These are phyloP conservation scores for Emydocephalus ijimae DNA, from an alignment of 2,113 vertebrate species.

Conservation along the genomic window DNA sequence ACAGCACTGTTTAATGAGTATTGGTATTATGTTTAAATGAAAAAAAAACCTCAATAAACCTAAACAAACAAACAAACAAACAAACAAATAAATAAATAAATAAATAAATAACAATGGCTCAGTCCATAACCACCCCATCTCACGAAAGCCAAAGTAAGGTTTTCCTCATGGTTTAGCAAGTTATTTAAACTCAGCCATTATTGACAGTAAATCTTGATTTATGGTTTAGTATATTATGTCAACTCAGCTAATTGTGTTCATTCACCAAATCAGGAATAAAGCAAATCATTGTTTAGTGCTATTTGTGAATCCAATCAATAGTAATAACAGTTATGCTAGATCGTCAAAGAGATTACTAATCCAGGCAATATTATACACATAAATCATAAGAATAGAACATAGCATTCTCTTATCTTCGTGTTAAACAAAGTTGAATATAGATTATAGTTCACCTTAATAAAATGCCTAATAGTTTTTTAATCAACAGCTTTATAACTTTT, in stretches of 20 bases:
- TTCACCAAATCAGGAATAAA: neutral
- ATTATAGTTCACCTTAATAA: slow-evolving; percentile 4
- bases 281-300: neutral
- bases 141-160: neutral
- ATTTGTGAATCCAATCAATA: neutral
- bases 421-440: slow-evolving; percentile 10
- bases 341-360: neutral
- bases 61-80: no score
- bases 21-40: no score
- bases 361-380: neutral
- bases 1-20: no score
- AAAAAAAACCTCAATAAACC: no score
- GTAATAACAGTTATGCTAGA: neutral
- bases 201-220: neutral
- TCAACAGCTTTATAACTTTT: neutral
- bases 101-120: neutral
- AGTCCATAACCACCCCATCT: neutral
- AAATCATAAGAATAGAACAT: neutral
- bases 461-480: neutral
- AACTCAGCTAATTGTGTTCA: neutral
- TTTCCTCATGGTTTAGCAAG: neutral
- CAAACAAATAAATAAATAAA: neutral
- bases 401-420: neutral
- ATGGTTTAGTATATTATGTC: neutral
- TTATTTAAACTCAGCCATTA: neutral